phyloP scores from a whole-genome alignment of 2,797 vertebrate genomes.

The Ptychadena robeensis region DNA sequence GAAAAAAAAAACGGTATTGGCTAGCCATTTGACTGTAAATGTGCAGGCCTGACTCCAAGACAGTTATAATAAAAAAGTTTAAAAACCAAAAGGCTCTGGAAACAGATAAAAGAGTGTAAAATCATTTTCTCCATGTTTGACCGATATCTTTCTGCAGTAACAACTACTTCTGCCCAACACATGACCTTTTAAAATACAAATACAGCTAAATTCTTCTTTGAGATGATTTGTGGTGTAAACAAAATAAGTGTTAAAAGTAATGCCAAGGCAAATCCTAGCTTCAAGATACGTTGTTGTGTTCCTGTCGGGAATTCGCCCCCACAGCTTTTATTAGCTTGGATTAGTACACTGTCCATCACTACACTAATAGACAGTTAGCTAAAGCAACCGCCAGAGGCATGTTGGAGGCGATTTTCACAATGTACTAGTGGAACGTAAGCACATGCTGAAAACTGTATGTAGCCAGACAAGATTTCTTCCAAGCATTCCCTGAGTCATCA shows the following conservation, averaged over 20 bases:
- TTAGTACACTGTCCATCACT: slow-evolving; percentile 6
- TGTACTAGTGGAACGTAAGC: neutral
- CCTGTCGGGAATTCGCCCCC: neutral
- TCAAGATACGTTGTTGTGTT: neutral
- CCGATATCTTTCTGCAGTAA: too few species aligned
- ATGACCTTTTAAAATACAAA: neutral
- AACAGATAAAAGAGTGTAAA: too few species aligned
- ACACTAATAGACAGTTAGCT: slow-evolving; percentile 23
- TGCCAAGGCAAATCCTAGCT: neutral
- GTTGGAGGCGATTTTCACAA: slow-evolving; percentile 16
- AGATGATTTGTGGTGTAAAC: neutral
- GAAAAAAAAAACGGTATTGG: too few species aligned
- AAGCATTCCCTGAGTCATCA: too few species aligned
- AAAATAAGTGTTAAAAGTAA: neutral
- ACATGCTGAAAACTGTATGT: neutral
- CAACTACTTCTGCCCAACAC: neutral
- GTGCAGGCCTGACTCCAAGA: too few species aligned
- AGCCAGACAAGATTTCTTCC: neutral
- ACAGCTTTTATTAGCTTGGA: neutral
- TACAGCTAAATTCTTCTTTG: neutral
- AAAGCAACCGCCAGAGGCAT: neutral
- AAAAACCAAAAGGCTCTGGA: too few species aligned
- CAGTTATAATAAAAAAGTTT: too few species aligned
- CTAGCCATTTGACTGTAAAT: too few species aligned
- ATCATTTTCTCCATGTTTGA: too few species aligned